A percentile compares a stretch with the other conserved stretches of the same genome.
These are phyloP conservation scores for Microdon myrmicae DNA, from an alignment of 2,888 invertebrate species.

Conservation along the genomic window DNA sequence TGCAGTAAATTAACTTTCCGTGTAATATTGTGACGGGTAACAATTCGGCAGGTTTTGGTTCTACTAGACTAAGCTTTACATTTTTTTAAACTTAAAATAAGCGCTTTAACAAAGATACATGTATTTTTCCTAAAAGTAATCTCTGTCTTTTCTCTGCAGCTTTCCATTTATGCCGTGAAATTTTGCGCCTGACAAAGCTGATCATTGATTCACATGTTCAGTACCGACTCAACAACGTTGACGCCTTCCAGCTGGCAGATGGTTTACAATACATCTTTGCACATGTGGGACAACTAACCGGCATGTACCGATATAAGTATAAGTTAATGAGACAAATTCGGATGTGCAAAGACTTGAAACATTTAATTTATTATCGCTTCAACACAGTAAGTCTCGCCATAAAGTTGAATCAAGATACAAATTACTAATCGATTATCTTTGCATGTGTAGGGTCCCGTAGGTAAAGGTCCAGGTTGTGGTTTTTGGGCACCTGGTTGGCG, in stretches of 20 bases:
- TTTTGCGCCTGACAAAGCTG: conserved; percentile 95
- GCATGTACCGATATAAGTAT: conserved; percentile 99
- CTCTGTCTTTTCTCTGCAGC: conserved; percentile 70
- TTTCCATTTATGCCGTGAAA: conserved; percentile 99
- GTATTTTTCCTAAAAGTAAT: conserved; percentile 15
- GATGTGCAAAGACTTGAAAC: conserved; percentile 99
- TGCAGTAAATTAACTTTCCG: not conserved
- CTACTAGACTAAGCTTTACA: no score
- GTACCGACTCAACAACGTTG: conserved; percentile 98
- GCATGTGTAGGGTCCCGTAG: conserved; percentile 87
- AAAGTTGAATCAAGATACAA: not conserved
- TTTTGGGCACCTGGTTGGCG: conserved; percentile 99
- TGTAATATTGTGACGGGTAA: not conserved
- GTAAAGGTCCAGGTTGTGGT: conserved; percentile 98
- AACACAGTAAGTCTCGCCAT: conserved; percentile 81
- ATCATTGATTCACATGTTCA: conserved; percentile 99
- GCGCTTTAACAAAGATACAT: not conserved
- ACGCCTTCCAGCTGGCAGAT: conserved; percentile 98
- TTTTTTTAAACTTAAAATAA: not conserved
- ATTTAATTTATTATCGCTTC: conserved; percentile 98
- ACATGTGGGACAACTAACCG: conserved; percentile 98
- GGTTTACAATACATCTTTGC: conserved; percentile 99
- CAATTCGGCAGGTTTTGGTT: not conserved
- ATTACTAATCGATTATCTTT: conserved; percentile 16
- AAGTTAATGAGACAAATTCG: conserved; percentile 98